Conservation (phyloP, 2,888 invertebrate genomes). For the Lasioglossum villosulum region DNA sequence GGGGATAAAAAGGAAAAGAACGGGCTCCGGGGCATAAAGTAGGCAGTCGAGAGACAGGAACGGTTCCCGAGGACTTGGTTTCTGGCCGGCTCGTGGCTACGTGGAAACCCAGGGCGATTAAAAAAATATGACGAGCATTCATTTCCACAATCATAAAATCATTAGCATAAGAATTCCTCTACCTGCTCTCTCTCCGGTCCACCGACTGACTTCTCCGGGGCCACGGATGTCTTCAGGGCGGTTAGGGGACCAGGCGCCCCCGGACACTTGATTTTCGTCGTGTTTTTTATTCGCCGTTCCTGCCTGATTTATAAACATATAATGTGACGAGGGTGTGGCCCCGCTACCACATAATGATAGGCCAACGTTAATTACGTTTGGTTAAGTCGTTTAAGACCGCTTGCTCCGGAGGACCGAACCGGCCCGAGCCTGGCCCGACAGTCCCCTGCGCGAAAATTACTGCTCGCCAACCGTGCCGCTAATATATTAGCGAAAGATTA, state of each 20-base stretch:
- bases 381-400: slow-evolving; percentile 73
- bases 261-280: slow-evolving; percentile 70
- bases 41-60: slow-evolving; percentile 63
- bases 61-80: slow-evolving; percentile 71
- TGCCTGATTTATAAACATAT: slow-evolving; percentile 85
- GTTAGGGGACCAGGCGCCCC: slow-evolving; percentile 63
- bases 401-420: not conserved
- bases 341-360: slow-evolving; percentile 85
- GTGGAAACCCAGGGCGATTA: slow-evolving; percentile 83
- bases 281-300: slow-evolving; percentile 74
- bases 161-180: slow-evolving; percentile 85
- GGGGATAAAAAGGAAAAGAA: slow-evolving; percentile 47
- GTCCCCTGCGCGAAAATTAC: slow-evolving; percentile 65
- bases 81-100: slow-evolving; percentile 69
- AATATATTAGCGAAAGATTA: slow-evolving; percentile 67
- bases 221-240: slow-evolving; percentile 1
- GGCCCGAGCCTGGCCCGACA: not conserved
- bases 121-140: slow-evolving; percentile 84
- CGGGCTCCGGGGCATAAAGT: slow-evolving; percentile 58
- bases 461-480: slow-evolving; percentile 51
- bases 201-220: slow-evolving; percentile 18
- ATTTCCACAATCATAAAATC: slow-evolving; percentile 85
- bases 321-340: slow-evolving; percentile 85
- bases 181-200: slow-evolving; percentile 75
- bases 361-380: slow-evolving; percentile 84